phyloP scores from a whole-genome alignment of 1,140 invertebrate genomes.

The Drosophila aff. region DNA sequence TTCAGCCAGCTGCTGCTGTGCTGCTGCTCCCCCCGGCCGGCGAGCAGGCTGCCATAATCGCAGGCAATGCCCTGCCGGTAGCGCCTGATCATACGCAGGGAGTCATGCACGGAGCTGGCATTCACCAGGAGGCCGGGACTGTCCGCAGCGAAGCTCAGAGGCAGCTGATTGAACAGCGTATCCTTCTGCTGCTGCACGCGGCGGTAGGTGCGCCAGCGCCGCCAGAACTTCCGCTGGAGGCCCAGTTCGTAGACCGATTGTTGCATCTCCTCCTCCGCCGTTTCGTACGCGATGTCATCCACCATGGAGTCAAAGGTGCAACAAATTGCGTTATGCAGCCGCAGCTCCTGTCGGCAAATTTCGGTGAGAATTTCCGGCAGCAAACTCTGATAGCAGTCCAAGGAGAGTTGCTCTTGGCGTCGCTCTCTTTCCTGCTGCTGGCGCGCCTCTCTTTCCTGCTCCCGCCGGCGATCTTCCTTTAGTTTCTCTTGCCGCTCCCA shows the following conservation, averaged over 20 bases:
- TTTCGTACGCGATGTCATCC: constrained; percentile 43
- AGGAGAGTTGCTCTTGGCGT: background rate
- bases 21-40: constrained; percentile 46
- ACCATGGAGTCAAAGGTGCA: constrained; percentile 46
- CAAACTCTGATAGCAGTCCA: constrained; percentile 35
- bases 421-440: constrained; percentile 5
- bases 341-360: constrained; percentile 31
- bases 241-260: constrained; percentile 43
- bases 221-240: constrained; percentile 47
- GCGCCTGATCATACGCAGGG: constrained; percentile 66
- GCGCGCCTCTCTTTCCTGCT: background rate
- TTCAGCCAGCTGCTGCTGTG: constrained; percentile 37
- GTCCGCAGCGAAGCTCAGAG: constrained; percentile 53
- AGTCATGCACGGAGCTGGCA: constrained; percentile 9
- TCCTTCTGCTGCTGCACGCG: constrained; percentile 54
- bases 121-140: constrained; percentile 8
- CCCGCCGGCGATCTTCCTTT: background rate
- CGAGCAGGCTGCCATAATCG: constrained; percentile 56
- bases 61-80: constrained; percentile 73
- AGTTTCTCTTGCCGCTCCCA: background rate
- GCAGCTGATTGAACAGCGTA: constrained; percentile 48
- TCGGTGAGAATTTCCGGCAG: constrained; percentile 14
- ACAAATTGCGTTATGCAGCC: background rate
- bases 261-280: constrained; percentile 6
- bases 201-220: constrained; percentile 61